Base-by-base conservation (phyloP, 2,113 vertebrate genomes). In the Oxyura jamaicensis region DNA sequence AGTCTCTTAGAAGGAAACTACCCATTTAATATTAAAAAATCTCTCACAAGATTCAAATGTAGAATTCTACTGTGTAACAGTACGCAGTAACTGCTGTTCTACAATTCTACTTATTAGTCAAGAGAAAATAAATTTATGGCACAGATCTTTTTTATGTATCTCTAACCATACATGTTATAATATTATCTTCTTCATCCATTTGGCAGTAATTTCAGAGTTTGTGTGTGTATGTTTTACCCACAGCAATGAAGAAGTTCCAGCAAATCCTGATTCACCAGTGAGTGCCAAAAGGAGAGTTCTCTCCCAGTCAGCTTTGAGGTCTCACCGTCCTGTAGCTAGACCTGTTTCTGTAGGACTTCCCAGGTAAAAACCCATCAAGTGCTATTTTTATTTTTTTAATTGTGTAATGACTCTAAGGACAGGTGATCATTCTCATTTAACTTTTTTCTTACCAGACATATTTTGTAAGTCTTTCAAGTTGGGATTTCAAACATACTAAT, bases 271-370 rank as follows among this genome's bases (percentile, higher is more conserved):
- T 33, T 99, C 98, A 2, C 98, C 98, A 53, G 59, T 99, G 95
- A 98, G 98, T 72, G 96, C 98, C 83, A 99, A 99, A 97, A 98
- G 99, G 79, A 98, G 98, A 89, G 97, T 98, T 36, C 98, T 99
- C 41, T 99, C 99, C 60, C 98, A 97, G 72, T 99, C 99, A 4
- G 99, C 99, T 1, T 97, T 99, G 94, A 98, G 98, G 35, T 99
- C 99, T 36, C 99, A 99, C 95, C 99, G 98, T 91, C 99, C 99
- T 6, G 99, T 99, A 80, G 99, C 99, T 71, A 97, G 99, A 95
- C 99, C 99, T 1, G 48, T 99, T 84, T 97, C 98, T 84, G 94
- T 98, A 73, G 98, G 98, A 68, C 95, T 99, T 41, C 98, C 98
- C 94, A 98, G 99, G 99, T 99, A 84, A 76, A 96, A 94, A 67